Evolutionary conservation across 35 echinoderm and acorn worm genomes (phyloP).

Genomic region (Amphiura filiformis): DNA sequence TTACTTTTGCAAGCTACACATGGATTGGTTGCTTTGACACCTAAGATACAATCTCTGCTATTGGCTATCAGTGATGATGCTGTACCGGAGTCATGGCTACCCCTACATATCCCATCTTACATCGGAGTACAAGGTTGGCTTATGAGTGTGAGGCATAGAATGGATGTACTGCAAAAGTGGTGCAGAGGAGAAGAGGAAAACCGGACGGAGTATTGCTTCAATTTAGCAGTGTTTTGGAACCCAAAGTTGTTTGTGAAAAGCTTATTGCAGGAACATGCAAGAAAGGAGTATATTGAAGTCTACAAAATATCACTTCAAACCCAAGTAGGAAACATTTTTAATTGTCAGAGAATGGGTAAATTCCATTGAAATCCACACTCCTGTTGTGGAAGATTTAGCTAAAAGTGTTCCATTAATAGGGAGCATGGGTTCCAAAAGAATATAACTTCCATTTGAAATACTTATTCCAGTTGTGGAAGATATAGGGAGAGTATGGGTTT

Average conservation of each 20-base stretch:
- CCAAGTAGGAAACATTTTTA: too few relatives aligned
- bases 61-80: conserved; percentile 22
- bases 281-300: conserved; percentile 82
- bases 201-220: conserved; percentile 23
- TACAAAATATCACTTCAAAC: conserved; percentile 53
- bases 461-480: too few relatives aligned
- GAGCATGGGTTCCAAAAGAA: too few relatives aligned
- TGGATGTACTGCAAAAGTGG: conserved; percentile 19
- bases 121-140: conserved; percentile 37
- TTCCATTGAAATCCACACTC: too few relatives aligned
- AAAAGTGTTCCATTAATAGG: too few relatives aligned
- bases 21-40: conserved; percentile 48
- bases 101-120: background rate
- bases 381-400: too few relatives aligned
- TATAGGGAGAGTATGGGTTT: too few relatives aligned
- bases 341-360: too few relatives aligned
- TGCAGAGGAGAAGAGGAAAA: background rate
- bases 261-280: conserved; percentile 70
- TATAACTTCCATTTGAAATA: too few relatives aligned
- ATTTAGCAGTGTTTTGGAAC: conserved; percentile 55
- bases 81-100: conserved; percentile 55
- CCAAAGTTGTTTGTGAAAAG: conserved; percentile 58
- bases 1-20: conserved; percentile 42
- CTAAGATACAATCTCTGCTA: conserved; percentile 28
- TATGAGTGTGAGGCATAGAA: conserved; percentile 8